Base-by-base conservation (phyloP, 2,113 vertebrate species). In the Campylomormyrus tamandua region DNA sequence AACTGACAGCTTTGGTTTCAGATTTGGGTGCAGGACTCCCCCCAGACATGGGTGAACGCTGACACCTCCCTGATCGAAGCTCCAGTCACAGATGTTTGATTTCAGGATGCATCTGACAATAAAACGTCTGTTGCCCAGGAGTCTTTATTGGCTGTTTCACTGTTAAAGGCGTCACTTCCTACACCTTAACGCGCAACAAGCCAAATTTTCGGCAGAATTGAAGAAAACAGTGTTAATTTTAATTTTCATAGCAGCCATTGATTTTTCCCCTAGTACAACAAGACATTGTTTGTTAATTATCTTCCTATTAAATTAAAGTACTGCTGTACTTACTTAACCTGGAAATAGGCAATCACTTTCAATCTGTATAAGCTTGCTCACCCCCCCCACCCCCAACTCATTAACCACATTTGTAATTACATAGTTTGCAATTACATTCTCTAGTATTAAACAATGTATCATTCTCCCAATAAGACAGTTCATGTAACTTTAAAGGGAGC, bases 1-100 rank as follows among this genome's bases (percentile, higher is more conserved):
- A 93, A 94, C 91, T 45, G 53, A 89, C 91, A 89, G 52, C 90
- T 93, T 93, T 93, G 90, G 90, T 93, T 91, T 91, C 86, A 86
- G 45, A 91, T 92, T 91, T 93, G 27, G 53, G 88, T 89, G 15
- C 11, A 49, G 90, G 94, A 92, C 62, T 5, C 19, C 53, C 24
- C 89, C 94, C 94, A 92, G 91, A 90, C 21, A 88, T 39, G 86
- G 90, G 66, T 52, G 87, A 87, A 52, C 45, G 4, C 3, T 84
- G 88, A 46, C 58, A 90, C 35, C 15, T 90, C 46, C 66, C 56
- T 50, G 58, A 52, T 45, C 27, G 31, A 19, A 21, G 17, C 83
- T 48, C 27, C 11, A 90, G 31, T 87, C 52, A 58, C 35, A 74
- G 46, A 17, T 48, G 17, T 74, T 86, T 52, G 17, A 19, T 70